A percentile compares a stretch with the other conserved stretches of the same genome.
phyloP scores from a whole-genome alignment of 2,113 vertebrate genomes.

The Tupaia tana region DNA sequence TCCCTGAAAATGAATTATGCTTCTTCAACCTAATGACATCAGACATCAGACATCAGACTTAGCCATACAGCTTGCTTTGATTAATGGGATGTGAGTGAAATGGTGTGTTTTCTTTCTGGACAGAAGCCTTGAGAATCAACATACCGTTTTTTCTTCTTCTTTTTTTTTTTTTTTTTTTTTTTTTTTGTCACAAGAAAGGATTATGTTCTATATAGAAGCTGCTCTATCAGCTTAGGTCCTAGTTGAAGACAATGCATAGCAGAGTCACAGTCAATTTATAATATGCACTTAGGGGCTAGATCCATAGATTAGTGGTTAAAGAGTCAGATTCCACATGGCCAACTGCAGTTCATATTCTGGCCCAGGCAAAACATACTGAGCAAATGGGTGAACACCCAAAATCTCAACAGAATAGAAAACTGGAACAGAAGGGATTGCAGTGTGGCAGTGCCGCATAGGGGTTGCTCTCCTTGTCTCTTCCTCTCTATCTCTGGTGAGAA shows the following conservation, averaged over 20 bases:
- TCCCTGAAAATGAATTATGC: not conserved
- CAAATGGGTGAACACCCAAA: too few species aligned
- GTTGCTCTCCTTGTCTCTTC: too few species aligned
- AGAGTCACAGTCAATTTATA: not conserved
- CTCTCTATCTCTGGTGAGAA: too few species aligned
- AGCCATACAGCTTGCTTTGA: not conserved
- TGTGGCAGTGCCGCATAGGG: too few species aligned
- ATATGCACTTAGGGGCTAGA: not conserved
- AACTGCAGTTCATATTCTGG: too few species aligned
- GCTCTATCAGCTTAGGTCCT: not conserved
- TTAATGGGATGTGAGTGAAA: not conserved
- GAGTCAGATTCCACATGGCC: too few species aligned
- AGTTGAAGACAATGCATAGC: not conserved
- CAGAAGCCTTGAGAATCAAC: not conserved
- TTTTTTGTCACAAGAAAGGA: not conserved
- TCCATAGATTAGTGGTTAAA: too few species aligned
- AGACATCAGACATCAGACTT: not conserved
- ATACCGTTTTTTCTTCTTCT: not conserved
- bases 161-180: not conserved
- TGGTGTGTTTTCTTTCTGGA: not conserved
- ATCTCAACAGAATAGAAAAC: too few species aligned
- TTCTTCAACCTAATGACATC: not conserved
- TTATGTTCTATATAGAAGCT: not conserved
- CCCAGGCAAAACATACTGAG: too few species aligned
- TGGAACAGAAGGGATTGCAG: too few species aligned